Evolutionary conservation across 2,888 invertebrate genomes (phyloP), one percentile per base, ranked within the genome.

Genomic region (Acronicta alni): DNA sequence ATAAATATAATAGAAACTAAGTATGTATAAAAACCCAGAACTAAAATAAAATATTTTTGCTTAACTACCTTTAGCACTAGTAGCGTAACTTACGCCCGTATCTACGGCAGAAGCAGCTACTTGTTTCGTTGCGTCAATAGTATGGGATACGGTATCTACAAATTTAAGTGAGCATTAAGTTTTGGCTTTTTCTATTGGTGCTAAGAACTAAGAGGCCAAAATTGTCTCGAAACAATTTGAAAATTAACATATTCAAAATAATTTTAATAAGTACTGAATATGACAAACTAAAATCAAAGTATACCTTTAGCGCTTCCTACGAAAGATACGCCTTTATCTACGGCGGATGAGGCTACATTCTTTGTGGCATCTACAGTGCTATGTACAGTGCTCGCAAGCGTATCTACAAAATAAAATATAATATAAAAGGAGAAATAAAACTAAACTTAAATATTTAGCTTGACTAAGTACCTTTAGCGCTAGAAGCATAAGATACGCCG

Each of bases 321-420:
- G 18, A 86, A 72, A 18, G 81, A 67, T 10, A 79, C 58, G 38
- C 86, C 80, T 67, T 85, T 89, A 30, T 87, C 88, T 57, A 82
- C 79, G 3, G 85, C 87, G 7, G 85, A 78, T 7, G 86, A 76
- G 4, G 87, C 82, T 16, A 83, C 82, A 68, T 81, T 87, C 74
- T 89, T 91, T n/a, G 89, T 88, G 3, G 80, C 81, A 48, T 90
- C 89, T 80, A 89, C 83, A 17, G 89, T 87, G 48, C 79, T 77
- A 53, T 79, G 60, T 18, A 86, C 74, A 35, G 89, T 85, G 56
- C 78, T 87, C 45, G 83, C 62, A 32, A 88, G 48, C 2, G 73
- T 55, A 54, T 76, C 75, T 75, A 75, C 46, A 23, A 61, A 47
- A 56, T 39, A 37, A 44, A 43, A 42, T 60, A 47, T 48, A 43